Conservation (phyloP, 2,888 invertebrate species). For the Alviniconcha strummeri region DNA sequence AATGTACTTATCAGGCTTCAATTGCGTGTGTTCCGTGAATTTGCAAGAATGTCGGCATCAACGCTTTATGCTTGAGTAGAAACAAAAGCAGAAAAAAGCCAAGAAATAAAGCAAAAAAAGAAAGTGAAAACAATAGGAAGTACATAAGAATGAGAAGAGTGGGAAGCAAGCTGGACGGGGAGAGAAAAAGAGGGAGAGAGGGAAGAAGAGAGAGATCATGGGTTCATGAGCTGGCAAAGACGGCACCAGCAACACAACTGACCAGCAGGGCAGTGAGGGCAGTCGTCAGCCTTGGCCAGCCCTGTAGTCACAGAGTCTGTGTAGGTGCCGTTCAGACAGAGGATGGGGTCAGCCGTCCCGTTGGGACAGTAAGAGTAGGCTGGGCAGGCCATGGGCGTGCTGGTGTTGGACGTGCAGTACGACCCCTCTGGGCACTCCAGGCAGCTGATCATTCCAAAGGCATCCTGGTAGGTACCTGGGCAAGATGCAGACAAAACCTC, state of each 20-base stretch:
- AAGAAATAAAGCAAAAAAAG: no score
- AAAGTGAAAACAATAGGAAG: no score
- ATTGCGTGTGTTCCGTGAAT: no score
- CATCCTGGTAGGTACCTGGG: conserved; percentile 66
- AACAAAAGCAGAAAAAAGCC: no score
- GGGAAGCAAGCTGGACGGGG: no score
- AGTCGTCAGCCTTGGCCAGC: conserved; percentile 54
- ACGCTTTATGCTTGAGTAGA: no score
- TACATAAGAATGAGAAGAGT: no score
- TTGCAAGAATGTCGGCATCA: no score
- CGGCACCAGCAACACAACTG: conserved; percentile 15
- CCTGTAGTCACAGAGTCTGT: conserved; percentile 52
- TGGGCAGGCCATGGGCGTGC: conserved; percentile 61
- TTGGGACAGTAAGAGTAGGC: conserved; percentile 66
- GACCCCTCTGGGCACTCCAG: conserved; percentile 56
- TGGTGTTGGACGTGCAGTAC: conserved; percentile 61
- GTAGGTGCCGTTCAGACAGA: conserved; percentile 68
- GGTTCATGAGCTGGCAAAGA: no score
- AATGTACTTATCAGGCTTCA: no score
- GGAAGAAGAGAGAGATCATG: not conserved
- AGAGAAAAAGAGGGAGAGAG: not conserved
- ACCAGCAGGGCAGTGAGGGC: conserved; percentile 62
- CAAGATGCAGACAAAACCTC: not conserved
- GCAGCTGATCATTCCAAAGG: conserved; percentile 53
- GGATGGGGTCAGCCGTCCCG: conserved; percentile 57